Evolutionary conservation across 2,113 vertebrate genomes (phyloP).

Genomic region (Glareola pratincola): DNA sequence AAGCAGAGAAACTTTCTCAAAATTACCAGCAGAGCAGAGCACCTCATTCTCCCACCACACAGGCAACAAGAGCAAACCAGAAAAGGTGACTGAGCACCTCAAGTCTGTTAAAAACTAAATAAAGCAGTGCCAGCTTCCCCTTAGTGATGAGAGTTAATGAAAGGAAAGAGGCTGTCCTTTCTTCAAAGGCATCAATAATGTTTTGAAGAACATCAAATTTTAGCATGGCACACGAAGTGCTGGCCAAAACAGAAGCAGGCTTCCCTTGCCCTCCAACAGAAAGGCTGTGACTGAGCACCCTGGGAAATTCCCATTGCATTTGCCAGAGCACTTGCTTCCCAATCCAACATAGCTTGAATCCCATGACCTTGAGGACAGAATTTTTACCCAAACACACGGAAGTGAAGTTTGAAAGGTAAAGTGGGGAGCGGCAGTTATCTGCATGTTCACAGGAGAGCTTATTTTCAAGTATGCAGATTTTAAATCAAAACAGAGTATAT

Average conservation of each 20-base stretch:
- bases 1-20: background rate
- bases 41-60: background rate
- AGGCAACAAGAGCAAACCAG: background rate
- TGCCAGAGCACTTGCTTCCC: background rate
- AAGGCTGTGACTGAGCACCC: background rate
- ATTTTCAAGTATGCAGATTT: background rate
- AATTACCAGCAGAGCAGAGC: background rate
- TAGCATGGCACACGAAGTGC: background rate
- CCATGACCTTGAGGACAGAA: background rate
- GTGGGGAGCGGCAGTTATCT: background rate
- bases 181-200: background rate
- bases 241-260: background rate
- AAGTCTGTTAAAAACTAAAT: background rate
- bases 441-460: background rate
- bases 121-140: background rate
- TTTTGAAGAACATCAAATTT: background rate
- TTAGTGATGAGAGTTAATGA: background rate
- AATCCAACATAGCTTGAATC: background rate
- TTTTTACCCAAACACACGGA: background rate
- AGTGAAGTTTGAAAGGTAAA: background rate
- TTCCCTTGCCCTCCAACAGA: background rate
- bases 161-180: background rate
- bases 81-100: background rate
- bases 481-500: background rate
- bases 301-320: background rate